Percentiles rank a stretch among this genome's conserved stretches.
Evolutionary conservation across 2,113 vertebrate species (phyloP).

Genomic region (Odocoileus hemionus): DNA sequence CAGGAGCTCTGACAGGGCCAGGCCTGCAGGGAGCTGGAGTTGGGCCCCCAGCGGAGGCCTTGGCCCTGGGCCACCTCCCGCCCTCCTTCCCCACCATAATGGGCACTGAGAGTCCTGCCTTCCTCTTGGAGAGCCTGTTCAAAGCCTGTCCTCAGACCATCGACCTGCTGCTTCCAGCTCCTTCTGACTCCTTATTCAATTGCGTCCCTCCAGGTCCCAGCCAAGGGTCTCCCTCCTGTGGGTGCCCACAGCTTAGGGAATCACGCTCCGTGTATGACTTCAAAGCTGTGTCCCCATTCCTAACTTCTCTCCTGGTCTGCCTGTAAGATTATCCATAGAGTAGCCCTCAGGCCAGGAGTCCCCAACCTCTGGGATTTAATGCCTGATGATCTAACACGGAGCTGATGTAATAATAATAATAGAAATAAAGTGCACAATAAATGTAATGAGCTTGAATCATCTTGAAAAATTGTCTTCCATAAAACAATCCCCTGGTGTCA

Average conservation of each 20-base stretch:
- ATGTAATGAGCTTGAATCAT: neutral
- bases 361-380: neutral
- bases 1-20: neutral
- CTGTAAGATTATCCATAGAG: neutral
- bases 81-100: neutral
- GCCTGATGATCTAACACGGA: neutral
- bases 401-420: neutral
- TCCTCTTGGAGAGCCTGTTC: neutral
- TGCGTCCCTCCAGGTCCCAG: neutral
- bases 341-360: neutral
- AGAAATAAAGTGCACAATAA: neutral
- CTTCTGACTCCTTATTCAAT: neutral
- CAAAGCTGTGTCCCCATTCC: neutral
- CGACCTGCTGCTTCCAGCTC: neutral
- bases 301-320: neutral
- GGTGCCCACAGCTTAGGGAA: neutral
- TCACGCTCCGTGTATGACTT: neutral
- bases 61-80: neutral
- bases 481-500: neutral
- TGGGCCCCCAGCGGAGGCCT: neutral
- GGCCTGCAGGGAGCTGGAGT: neutral
- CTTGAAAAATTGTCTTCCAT: neutral
- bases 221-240: neutral
- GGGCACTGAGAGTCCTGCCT: neutral
- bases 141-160: neutral